Conservation (phyloP, 2,797 vertebrate genomes). For the Gallinago nigripennis region DNA sequence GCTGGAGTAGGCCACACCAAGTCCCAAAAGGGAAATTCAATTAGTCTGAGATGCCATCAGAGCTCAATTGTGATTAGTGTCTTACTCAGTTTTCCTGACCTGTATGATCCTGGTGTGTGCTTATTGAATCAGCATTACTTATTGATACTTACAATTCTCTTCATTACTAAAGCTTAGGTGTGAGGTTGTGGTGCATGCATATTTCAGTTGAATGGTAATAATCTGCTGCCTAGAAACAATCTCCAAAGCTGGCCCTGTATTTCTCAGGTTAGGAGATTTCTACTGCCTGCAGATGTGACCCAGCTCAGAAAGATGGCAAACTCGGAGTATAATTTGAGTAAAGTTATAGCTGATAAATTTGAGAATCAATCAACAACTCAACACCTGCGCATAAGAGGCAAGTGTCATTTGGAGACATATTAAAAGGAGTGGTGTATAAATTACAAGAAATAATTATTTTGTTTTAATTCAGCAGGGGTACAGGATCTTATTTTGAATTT, state of each 20-base stretch:
- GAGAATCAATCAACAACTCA: background rate
- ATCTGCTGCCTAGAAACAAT: background rate
- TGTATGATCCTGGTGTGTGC: background rate
- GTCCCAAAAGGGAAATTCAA: conserved; percentile 12
- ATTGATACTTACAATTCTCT: background rate
- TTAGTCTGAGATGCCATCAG: conserved; percentile 8
- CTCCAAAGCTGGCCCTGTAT: background rate
- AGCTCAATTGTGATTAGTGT: background rate
- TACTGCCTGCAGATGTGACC: background rate
- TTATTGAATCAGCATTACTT: background rate
- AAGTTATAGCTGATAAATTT: background rate
- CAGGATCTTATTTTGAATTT: background rate
- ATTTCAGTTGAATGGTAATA: background rate
- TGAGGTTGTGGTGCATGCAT: fast-evolving
- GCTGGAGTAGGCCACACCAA: background rate
- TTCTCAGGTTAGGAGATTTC: background rate
- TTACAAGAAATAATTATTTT: background rate
- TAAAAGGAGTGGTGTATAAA: background rate
- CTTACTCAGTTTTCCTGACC: background rate
- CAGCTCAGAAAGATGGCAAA: background rate
- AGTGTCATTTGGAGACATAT: background rate
- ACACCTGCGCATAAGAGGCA: background rate
- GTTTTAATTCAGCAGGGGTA: background rate
- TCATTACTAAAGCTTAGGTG: background rate
- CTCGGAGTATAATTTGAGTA: background rate